Percentiles rank a stretch among this genome's conserved stretches.
Conservation (phyloP, 1,140 invertebrate species). For the Temnothorax nylanderi region DNA sequence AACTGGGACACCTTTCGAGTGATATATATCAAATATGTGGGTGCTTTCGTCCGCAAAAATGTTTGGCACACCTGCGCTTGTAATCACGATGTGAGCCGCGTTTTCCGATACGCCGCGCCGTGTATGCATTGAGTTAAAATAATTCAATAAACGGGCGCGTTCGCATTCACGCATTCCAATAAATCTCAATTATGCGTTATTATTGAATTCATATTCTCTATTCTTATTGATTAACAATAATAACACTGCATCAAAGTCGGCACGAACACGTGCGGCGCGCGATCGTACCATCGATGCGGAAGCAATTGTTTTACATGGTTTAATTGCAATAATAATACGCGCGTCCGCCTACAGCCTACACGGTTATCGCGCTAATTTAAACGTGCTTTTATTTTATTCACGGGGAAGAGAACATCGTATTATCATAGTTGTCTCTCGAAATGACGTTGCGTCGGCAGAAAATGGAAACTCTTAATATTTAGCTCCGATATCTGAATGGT, state of each 20-base stretch:
- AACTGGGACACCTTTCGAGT: background rate
- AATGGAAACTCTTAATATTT: background rate
- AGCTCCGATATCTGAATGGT: background rate
- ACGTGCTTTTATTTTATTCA: background rate
- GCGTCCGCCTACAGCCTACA: background rate
- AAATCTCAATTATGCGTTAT: conserved; percentile 29
- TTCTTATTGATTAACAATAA: conserved; percentile 44
- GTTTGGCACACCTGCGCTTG: background rate
- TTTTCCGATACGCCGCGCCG: background rate
- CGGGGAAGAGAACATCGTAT: background rate
- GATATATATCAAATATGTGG: conserved; percentile 39
- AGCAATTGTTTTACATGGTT: conserved; percentile 18
- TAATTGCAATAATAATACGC: conserved; percentile 20
- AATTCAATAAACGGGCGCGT: conserved; percentile 28
- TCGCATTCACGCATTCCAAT: conserved; percentile 28
- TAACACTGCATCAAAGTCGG: background rate
- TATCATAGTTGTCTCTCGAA: background rate
- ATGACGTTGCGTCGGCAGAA: background rate
- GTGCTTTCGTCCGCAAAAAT: conserved; percentile 22
- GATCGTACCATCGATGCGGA: background rate
- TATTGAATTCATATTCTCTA: conserved; percentile 23
- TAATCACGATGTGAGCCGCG: conserved; percentile 19
- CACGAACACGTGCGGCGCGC: background rate
- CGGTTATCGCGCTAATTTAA: conserved; percentile 8
- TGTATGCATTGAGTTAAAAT: background rate